These are phyloP conservation scores for Mythimna loreyi DNA, from an alignment of 2,888 invertebrate genomes.

Conservation along the genomic window DNA sequence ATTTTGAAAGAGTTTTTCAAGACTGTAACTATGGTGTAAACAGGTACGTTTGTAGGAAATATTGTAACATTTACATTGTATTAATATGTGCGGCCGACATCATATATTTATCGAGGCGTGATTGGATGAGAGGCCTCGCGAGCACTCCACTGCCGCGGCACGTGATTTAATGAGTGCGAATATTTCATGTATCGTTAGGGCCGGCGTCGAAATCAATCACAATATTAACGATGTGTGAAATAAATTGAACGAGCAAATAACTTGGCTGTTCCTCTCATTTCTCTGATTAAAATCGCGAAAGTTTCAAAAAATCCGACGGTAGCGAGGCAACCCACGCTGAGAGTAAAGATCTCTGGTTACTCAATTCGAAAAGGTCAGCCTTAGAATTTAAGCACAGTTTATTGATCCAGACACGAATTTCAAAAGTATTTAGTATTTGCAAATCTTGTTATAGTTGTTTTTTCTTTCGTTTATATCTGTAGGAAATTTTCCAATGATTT, in stretches of 20 bases:
- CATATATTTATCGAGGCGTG: conserved; percentile 80
- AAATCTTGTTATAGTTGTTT: background rate
- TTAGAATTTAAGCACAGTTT: background rate
- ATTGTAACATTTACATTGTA: conserved; percentile 62
- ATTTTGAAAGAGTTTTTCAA: background rate
- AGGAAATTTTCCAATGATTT: no score
- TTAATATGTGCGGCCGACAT: conserved; percentile 74
- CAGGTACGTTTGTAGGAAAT: conserved; percentile 23
- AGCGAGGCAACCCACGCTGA: background rate
- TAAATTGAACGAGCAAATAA: conserved; percentile 83
- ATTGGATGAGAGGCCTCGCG: conserved; percentile 81
- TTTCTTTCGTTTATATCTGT: no score
- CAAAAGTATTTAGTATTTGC: background rate
- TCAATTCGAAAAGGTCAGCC: conserved; percentile 1
- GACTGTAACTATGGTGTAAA: background rate
- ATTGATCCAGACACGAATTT: background rate
- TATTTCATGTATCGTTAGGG: conserved; percentile 89
- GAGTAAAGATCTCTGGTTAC: background rate
- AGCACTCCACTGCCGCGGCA: conserved; percentile 80
- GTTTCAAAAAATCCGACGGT: conserved; percentile 6
- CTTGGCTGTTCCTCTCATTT: conserved; percentile 62
- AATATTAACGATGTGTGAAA: conserved; percentile 87
- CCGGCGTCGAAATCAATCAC: conserved; percentile 87
- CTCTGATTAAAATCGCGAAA: conserved; percentile 57
- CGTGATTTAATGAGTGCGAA: conserved; percentile 88